Percentiles rank a stretch among this genome's conserved stretches.
These are phyloP conservation scores for Cebus imitator DNA, from an alignment of 2,113 vertebrate genomes.

Conservation along the genomic window DNA sequence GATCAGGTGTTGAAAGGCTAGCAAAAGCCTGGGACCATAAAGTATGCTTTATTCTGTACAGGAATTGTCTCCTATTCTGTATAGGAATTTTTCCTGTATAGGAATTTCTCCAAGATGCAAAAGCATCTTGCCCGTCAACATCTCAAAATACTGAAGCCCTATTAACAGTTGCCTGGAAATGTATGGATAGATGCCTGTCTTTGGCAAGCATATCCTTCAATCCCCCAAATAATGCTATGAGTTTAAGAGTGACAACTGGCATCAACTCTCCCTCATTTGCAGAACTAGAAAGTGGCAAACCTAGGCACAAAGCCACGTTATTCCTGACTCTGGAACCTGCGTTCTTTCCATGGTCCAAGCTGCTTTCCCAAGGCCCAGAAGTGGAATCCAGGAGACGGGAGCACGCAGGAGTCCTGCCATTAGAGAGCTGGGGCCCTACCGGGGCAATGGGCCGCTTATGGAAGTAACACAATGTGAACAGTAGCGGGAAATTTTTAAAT, in stretches of 20 bases:
- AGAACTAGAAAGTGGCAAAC: not conserved
- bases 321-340: not conserved
- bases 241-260: not conserved
- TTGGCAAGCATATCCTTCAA: not conserved
- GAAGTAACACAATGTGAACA: fast-evolving
- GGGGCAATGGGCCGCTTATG: fast-evolving
- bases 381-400: not conserved
- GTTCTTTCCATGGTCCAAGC: too few relatives aligned
- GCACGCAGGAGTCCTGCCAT: fast-evolving
- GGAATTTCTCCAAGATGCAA: not conserved
- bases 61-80: not conserved
- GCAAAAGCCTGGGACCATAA: not conserved
- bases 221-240: not conserved
- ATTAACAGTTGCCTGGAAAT: not conserved
- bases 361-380: not conserved
- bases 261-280: fast-evolving
- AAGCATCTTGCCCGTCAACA: not conserved
- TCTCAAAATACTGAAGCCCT: not conserved
- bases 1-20: not conserved
- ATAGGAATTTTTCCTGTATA: not conserved
- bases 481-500: fast-evolving
- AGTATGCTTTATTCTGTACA: not conserved
- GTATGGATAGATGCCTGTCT: not conserved
- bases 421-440: not conserved
- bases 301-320: not conserved